Conservation (phyloP, 2,113 vertebrate species). For the Clinocottus analis region DNA sequence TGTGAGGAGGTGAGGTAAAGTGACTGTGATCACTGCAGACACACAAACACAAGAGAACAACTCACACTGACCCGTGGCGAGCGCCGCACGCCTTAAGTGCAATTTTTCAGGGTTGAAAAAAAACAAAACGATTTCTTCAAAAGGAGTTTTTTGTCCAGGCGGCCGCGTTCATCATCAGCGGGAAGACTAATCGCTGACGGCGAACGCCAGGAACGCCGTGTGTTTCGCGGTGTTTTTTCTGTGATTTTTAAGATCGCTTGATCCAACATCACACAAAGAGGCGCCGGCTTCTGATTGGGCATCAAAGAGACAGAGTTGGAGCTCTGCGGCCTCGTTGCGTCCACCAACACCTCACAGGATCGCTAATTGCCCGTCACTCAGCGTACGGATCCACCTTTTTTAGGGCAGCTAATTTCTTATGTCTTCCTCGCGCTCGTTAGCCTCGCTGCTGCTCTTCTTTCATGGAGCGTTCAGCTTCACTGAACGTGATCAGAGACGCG, state of each 20-base stretch:
- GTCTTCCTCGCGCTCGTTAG: conserved; percentile 22
- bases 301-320: conserved; percentile 68
- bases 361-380: conserved; percentile 68
- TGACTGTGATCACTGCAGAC: conserved; percentile 65
- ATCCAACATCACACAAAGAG: conserved; percentile 79
- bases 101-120: conserved; percentile 51
- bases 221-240: conserved; percentile 69
- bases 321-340: conserved; percentile 64
- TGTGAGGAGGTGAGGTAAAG: conserved; percentile 37
- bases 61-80: conserved; percentile 58
- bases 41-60: conserved; percentile 50
- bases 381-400: conserved; percentile 59
- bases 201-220: conserved; percentile 57
- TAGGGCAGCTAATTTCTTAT: conserved; percentile 47
- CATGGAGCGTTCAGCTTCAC: conserved; percentile 30
- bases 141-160: conserved; percentile 23
- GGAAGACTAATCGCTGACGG: conserved; percentile 71
- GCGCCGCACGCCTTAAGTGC: conserved; percentile 51
- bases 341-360: conserved; percentile 60
- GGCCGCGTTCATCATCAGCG: conserved; percentile 54
- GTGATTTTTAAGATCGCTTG: conserved; percentile 74
- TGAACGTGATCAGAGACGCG: conserved; percentile 41
- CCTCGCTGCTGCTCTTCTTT: conserved; percentile 7
- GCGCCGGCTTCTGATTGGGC: conserved; percentile 74
- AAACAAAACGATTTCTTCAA: conserved; percentile 61